Conservation (phyloP, 1,140 invertebrate species). For the Magallana gigas region DNA sequence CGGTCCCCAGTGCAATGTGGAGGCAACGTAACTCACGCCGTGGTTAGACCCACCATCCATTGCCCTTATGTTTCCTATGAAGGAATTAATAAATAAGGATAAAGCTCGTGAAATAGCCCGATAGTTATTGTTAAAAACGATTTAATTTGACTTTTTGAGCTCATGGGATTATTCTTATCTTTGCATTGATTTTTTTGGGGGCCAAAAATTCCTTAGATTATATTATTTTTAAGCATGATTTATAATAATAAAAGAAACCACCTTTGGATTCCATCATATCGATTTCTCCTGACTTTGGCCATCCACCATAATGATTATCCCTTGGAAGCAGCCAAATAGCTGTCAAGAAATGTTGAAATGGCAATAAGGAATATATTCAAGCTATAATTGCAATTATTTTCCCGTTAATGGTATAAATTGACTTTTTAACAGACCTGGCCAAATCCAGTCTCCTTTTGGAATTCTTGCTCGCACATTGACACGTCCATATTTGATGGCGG, state of each 20-base stretch:
- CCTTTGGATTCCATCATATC: constrained; percentile 78
- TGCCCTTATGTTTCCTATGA: background rate
- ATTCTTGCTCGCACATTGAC: constrained; percentile 55
- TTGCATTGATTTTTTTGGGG: no score
- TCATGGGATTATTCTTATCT: no score
- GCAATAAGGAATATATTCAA: background rate
- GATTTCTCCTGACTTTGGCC: constrained; percentile 79
- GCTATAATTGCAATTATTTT: no score
- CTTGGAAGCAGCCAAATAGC: constrained; percentile 78
- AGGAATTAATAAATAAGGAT: background rate
- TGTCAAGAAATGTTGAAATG: constrained; percentile 32
- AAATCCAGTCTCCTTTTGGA: constrained; percentile 86
- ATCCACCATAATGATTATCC: constrained; percentile 72
- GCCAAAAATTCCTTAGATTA: no score
- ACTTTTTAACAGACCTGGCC: constrained; percentile 82
- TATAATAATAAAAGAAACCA: constrained; percentile 56
- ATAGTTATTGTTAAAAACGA: background rate
- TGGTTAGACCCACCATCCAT: constrained; percentile 9
- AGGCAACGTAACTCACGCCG: constrained; percentile 9
- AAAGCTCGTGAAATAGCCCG: background rate
- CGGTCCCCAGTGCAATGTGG: constrained; percentile 32
- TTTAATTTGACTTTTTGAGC: no score
- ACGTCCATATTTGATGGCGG: constrained; percentile 50
- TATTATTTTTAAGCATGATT: no score
- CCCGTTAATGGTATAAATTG: no score